A percentile compares a stretch with the other conserved stretches of the same genome.
phyloP scores from a whole-genome alignment of 64 coral and sea anemone genomes.

The Montipora capricornis region DNA sequence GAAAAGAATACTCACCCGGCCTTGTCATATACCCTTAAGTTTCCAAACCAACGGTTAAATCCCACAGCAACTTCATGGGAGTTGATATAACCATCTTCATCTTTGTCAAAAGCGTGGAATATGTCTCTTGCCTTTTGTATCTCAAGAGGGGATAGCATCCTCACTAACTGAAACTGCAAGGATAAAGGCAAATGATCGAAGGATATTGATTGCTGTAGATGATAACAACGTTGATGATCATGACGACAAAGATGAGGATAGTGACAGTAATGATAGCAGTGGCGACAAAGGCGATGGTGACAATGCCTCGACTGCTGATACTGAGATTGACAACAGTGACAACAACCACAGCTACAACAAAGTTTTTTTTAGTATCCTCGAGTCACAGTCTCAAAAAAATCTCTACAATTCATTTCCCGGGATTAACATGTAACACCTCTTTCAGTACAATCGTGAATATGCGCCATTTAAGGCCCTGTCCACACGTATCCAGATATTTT shows the following conservation, averaged over 20 bases:
- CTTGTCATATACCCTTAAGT: slow-evolving; percentile 71
- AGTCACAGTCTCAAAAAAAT: no score
- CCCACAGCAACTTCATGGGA: slow-evolving; percentile 86
- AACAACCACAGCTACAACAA: no score
- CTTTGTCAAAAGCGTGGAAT: slow-evolving; percentile 96
- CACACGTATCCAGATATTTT: no score
- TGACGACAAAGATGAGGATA: background rate
- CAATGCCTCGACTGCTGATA: no score
- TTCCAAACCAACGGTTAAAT: slow-evolving; percentile 96
- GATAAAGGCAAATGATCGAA: background rate
- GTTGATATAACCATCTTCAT: slow-evolving; percentile 97
- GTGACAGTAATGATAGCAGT: background rate
- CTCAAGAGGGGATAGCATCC: slow-evolving; percentile 86
- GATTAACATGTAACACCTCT: no score
- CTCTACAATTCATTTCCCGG: no score
- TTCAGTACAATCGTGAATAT: no score
- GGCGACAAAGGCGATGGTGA: no score
- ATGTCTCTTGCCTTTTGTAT: slow-evolving; percentile 94
- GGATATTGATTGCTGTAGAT: background rate
- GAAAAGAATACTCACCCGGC: background rate
- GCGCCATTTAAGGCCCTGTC: no score
- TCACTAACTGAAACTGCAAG: slow-evolving; percentile 73
- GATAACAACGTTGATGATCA: background rate
- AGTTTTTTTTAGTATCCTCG: no score
- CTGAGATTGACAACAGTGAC: no score